phyloP scores from a whole-genome alignment of 2,888 invertebrate genomes.

The Parelbella ahira region DNA sequence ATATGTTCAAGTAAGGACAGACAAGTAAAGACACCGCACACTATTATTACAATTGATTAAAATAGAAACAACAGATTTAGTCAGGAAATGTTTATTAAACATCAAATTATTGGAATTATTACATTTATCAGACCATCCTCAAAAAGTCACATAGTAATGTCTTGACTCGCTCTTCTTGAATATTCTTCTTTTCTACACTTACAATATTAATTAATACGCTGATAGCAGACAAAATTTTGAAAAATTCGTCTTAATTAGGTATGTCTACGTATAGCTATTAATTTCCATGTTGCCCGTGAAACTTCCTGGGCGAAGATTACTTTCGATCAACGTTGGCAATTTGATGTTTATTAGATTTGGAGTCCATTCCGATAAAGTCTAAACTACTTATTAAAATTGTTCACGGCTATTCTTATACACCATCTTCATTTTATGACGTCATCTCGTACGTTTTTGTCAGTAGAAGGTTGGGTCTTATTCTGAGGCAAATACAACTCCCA shows the following conservation, averaged over 20 bases:
- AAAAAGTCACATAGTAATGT: too few relatives aligned
- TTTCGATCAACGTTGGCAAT: constrained; percentile 12
- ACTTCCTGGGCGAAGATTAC: background rate
- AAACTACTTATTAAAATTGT: constrained; percentile 14
- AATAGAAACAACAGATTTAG: constrained; percentile 24
- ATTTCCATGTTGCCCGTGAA: too few relatives aligned
- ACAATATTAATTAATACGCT: constrained; percentile 5
- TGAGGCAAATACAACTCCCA: constrained; percentile 9
- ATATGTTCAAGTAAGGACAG: too few relatives aligned
- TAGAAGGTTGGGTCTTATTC: background rate
- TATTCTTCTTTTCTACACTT: constrained; percentile 11
- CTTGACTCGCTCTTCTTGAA: constrained; percentile 20
- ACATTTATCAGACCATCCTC: constrained; percentile 19
- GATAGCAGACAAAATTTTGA: constrained; percentile 3
- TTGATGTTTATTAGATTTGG: constrained; percentile 12
- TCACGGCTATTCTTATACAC: constrained; percentile 14
- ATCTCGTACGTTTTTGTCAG: too few relatives aligned
- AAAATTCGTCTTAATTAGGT: background rate
- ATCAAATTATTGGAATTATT: constrained; percentile 52
- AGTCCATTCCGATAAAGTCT: constrained; percentile 10
- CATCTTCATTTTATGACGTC: constrained; percentile 2
- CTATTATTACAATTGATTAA: too few relatives aligned
- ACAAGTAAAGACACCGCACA: too few relatives aligned
- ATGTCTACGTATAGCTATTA: too few relatives aligned
- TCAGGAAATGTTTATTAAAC: constrained; percentile 66